These are phyloP conservation scores for Leptopilina syphax DNA, from an alignment of 2,888 invertebrate genomes.

Conservation along the genomic window DNA sequence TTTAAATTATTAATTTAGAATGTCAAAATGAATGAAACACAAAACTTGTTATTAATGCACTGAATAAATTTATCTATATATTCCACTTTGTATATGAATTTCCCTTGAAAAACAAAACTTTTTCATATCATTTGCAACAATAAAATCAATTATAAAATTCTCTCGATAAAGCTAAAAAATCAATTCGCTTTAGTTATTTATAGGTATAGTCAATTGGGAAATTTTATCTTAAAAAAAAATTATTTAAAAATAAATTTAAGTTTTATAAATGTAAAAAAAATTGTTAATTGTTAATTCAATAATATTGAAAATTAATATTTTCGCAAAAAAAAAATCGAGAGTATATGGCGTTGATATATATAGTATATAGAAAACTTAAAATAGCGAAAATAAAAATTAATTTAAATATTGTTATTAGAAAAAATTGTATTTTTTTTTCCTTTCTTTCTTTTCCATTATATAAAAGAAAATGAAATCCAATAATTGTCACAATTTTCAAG, in stretches of 20 bases:
- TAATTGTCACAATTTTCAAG: constrained; percentile 1
- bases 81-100: no score
- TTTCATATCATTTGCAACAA: background rate
- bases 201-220: no score
- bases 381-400: no score
- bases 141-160: no score
- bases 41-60: constrained; percentile 39
- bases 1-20: background rate
- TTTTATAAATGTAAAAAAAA: no score
- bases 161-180: no score
- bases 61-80: background rate
- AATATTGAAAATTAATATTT: background rate
- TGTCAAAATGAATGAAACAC: background rate
- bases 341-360: no score
- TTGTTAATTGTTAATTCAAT: no score
- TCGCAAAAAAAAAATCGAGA: background rate
- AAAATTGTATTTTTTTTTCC: background rate
- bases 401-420: background rate
- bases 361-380: no score
- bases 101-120: background rate
- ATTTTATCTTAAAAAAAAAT: no score
- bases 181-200: no score
- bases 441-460: background rate
- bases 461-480: background rate
- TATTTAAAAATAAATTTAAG: no score